Evolutionary conservation across 2,113 vertebrate species (phyloP), one percentile per base, ranked within the genome.

Genomic region (Pelusios castaneus): DNA sequence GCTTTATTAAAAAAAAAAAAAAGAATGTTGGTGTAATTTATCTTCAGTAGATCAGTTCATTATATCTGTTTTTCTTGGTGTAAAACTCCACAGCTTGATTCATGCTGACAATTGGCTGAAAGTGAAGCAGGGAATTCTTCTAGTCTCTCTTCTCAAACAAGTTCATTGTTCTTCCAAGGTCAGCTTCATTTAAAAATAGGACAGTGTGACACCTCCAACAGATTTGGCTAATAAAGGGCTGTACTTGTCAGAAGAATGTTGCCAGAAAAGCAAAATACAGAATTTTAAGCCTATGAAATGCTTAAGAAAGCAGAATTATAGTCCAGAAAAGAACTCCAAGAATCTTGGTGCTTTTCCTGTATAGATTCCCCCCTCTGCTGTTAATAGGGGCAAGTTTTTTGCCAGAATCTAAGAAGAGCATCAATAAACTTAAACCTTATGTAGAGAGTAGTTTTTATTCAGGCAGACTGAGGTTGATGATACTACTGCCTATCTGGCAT

Each of bases 1-100:
- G 25, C 14, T 51, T 94, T 41, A n/a, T 38, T 84, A 41, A 79
- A 88, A n/a, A 60, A 83, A 51, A 25, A 85, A 56, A 58, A 91
- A 27, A 34, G 3, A 83, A 49, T 16, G 19, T 51, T 38, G 82
- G 77, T 31, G 24, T 75, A 82, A 55, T 92, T 96, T 54, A 80
- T 89, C 87, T 80, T 96, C 52, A 92, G 56, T 90, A n/a, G 93
- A 95, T 95, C 84, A 73, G 89, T 93, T 95, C 93, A 88, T 94
- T 85, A 4, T 80, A 79, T 49, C 94, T 88, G 47, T 89, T 96
- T 87, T 78, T 93, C 25, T 90, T 55, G 52, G 52, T 90, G 87
- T 96, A 87, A 96, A 92, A 41, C 47, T 94, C 12, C 22, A 94
- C 85, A 88, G 56, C 88, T 95, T 90, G 80, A 89, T 56, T 95